Evolutionary conservation across 23 tunicate genomes (phyloP).

Genomic region (Trididemnum clinides): DNA sequence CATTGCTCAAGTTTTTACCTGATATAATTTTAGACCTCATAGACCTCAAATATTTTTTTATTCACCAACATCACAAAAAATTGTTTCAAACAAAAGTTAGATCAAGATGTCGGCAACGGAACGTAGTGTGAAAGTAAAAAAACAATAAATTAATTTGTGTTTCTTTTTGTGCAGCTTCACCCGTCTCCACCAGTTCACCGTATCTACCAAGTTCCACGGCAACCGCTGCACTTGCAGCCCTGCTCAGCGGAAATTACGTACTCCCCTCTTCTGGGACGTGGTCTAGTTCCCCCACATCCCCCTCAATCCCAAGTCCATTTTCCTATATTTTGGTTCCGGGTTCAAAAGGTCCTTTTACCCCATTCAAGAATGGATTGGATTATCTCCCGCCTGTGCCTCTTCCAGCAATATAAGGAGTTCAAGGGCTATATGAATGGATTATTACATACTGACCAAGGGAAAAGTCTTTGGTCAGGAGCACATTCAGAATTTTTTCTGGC

Average conservation of each 20-base stretch:
- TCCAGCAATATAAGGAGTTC: conserved; percentile 80
- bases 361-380: conserved; percentile 73
- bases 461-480: no score
- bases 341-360: conserved; percentile 46
- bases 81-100: no score
- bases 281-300: conserved; percentile 49
- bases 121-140: no score
- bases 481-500: no score
- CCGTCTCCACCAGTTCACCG: conserved; percentile 31
- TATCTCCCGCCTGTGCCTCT: conserved; percentile 78
- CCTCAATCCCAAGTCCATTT: conserved; percentile 78
- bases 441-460: no score
- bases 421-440: no score
- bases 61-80: no score
- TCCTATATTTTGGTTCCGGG: conserved; percentile 92
- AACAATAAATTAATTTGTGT: no score
- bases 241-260: conserved; percentile 41
- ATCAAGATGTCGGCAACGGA: no score
- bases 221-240: conserved; percentile 60
- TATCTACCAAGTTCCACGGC: conserved; percentile 49
- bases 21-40: no score
- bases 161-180: conserved; percentile 2
- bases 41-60: no score
- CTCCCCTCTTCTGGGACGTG: conserved; percentile 63
- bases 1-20: no score